Base-by-base conservation (phyloP, 2,797 vertebrate species). In the Scomberomorus guttatus region DNA sequence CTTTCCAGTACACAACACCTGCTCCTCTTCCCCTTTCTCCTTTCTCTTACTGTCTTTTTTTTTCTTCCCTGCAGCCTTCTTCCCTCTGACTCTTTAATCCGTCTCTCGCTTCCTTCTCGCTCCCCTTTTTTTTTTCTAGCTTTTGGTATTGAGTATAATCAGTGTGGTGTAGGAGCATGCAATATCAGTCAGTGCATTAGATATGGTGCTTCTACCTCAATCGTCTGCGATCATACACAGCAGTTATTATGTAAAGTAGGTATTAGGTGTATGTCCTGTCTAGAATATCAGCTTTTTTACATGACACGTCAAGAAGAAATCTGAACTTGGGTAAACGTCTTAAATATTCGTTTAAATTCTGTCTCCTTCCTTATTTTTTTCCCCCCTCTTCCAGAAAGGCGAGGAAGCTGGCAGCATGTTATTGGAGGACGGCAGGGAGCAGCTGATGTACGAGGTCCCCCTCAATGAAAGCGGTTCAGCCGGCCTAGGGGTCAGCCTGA, bases 391-490 rank as follows among this genome's bases (percentile, higher is more conserved):
- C 81, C 93, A 99, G 98, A 98, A 97, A 93, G 96, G 96, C 65
- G 98, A 98, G 67, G 88, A 89, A 0, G n/a, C 9, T 0, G 48
- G 69, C 60, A 55, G 71, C 2, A 17, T 75, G 75, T 25, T 93
- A 17, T 63, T 95, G 64, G 94, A 95, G 62, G 97, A 98, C 63
- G 95, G 95, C 46, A 95, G 96, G n/a, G 97, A 98, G 87, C 97
- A 97, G 82, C 96, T 98, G 86, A 98, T 96, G 83, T 98, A 98
- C 22, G 98, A 99, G 95, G 95, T 99, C 77, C 96, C 98, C 4
- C 94, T 99, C 75, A 99, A 97, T n/a, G 98, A 99, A 63, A 95
- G 97, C 0, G 97, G 98, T 14, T 99, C 98, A 5, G 98, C 98
- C 51, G 98, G 98, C 54, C 94, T 99, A 27, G 98, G 98, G 1